These are phyloP conservation scores for Crossocerus cetratus DNA, from an alignment of 2,888 invertebrate genomes.

Conservation along the genomic window DNA sequence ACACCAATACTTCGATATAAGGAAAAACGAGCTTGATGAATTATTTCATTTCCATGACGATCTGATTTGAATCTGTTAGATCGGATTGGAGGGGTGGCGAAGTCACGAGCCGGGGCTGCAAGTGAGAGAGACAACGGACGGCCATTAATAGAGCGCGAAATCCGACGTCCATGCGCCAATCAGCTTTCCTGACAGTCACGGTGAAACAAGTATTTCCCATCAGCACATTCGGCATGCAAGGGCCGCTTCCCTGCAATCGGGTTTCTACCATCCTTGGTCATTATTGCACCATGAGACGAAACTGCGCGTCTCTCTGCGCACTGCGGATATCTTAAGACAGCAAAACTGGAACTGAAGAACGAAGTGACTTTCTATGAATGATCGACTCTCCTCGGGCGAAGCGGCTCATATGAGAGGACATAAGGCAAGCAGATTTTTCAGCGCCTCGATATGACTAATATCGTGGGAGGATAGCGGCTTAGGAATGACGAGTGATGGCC, in stretches of 20 bases:
- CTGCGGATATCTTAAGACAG: no score
- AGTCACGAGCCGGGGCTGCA: slow-evolving; percentile 16
- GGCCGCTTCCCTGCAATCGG: slow-evolving; percentile 47
- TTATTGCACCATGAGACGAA: slow-evolving; percentile 12
- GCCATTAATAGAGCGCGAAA: slow-evolving; percentile 66
- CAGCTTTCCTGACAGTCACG: slow-evolving; percentile 69
- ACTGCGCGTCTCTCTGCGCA: no score
- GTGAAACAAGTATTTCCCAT: slow-evolving; percentile 74
- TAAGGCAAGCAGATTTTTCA: slow-evolving; percentile 70
- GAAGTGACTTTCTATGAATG: no score
- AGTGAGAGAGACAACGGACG: slow-evolving; percentile 51
- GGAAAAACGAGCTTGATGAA: slow-evolving; percentile 32
- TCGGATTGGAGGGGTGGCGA: slow-evolving; percentile 5
- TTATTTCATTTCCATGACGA: slow-evolving; percentile 16
- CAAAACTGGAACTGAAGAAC: no score
- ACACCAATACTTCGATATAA: slow-evolving; percentile 12
- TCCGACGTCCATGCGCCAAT: slow-evolving; percentile 66
- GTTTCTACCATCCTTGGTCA: slow-evolving; percentile 39
- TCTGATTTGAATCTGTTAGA: not conserved
- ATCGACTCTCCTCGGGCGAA: slow-evolving; percentile 35
- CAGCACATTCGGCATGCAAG: slow-evolving; percentile 59
- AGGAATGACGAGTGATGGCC: slow-evolving; percentile 38
- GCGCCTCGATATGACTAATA: slow-evolving; percentile 75
- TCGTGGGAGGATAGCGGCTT: slow-evolving; percentile 53
- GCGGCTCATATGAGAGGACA: slow-evolving; percentile 37